Conservation (phyloP, 2,113 vertebrate genomes). For the Orientallactaga bullata region DNA sequence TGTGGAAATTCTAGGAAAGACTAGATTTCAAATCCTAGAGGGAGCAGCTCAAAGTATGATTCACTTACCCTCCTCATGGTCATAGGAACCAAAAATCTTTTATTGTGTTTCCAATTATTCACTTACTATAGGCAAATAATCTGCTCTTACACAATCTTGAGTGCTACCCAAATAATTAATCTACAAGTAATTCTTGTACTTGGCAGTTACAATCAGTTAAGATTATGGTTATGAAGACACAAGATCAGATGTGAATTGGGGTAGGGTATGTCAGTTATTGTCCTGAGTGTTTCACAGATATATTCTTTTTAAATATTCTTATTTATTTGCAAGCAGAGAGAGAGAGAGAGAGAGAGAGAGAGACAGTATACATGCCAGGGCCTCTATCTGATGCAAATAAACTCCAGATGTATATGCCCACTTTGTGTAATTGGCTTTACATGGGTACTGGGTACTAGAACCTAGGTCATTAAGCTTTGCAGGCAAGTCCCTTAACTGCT, state of each 20-base stretch:
- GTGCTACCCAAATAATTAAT: neutral
- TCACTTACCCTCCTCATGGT: neutral
- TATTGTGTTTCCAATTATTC: slow-evolving; percentile 8
- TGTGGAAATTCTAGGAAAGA: slow-evolving; percentile 9
- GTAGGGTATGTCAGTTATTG: neutral
- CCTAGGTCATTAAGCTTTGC: no score
- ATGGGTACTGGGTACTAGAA: no score
- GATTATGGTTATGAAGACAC: neutral
- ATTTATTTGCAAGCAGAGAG: no score
- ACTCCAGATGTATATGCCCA: no score
- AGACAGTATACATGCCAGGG: no score
- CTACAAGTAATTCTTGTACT: neutral
- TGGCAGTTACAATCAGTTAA: neutral
- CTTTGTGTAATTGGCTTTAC: no score
- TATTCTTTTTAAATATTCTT: no score
- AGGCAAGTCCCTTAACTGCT: no score
- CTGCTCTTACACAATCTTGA: neutral
- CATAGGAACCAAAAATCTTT: neutral
- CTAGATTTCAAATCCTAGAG: neutral
- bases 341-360: no score
- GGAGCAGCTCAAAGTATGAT: neutral
- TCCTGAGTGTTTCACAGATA: neutral
- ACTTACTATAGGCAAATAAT: neutral
- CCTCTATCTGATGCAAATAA: no score
- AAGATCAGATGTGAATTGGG: neutral